phyloP scores from a whole-genome alignment of 2,888 invertebrate species.

The Anoplius nigerrimus region DNA sequence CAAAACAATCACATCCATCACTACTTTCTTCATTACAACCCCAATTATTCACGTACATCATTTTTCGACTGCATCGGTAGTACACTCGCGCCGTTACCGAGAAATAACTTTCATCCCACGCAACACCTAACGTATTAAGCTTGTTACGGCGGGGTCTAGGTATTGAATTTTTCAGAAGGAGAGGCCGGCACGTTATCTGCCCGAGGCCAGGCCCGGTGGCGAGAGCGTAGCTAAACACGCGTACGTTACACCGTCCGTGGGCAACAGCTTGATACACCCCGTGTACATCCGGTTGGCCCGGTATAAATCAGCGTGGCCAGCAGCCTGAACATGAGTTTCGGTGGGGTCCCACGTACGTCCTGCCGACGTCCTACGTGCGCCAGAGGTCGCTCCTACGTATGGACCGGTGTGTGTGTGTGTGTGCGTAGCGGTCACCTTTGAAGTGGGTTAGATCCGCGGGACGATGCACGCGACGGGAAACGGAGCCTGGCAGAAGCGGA shows the following conservation, averaged over 20 bases:
- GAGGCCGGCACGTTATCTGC: too few relatives aligned
- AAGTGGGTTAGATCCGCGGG: constrained; percentile 25
- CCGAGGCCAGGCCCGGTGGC: too few relatives aligned
- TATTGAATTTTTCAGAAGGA: too few relatives aligned
- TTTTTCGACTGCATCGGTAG: too few relatives aligned
- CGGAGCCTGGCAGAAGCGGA: constrained; percentile 14
- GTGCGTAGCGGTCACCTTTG: constrained; percentile 7
- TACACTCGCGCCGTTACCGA: too few relatives aligned
- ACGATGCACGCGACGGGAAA: constrained; percentile 21
- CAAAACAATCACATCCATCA: too few relatives aligned
- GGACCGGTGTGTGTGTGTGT: not conserved
- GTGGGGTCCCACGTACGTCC: not conserved
- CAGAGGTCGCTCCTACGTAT: not conserved
- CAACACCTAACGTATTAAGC: too few relatives aligned
- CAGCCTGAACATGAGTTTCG: constrained; percentile 18
- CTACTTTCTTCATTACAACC: too few relatives aligned
- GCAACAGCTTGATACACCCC: constrained; percentile 27
- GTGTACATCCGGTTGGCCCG: constrained; percentile 10
- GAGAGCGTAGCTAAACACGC: not conserved
- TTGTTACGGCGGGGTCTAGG: too few relatives aligned
- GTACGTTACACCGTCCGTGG: not conserved
- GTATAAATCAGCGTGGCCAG: constrained; percentile 24
- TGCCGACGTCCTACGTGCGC: too few relatives aligned
- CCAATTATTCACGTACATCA: too few relatives aligned
- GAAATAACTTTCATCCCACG: too few relatives aligned